Evolutionary conservation across 2,888 invertebrate species (phyloP).

Genomic region (Machimus atricapillus): DNA sequence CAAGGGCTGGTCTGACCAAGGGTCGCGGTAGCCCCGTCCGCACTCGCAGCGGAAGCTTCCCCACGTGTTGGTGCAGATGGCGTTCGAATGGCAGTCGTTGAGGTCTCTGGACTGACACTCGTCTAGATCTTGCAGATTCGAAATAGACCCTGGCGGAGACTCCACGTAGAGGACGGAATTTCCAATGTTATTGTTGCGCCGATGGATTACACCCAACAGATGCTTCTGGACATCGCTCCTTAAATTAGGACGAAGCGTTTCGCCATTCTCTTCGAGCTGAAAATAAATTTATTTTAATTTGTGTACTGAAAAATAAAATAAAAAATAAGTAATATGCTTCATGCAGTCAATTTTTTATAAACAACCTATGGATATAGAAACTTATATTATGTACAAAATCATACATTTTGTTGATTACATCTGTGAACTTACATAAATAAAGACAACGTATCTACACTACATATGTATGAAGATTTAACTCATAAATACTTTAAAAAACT

Average conservation of each 20-base stretch:
- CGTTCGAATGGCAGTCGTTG: slow-evolving; percentile 84
- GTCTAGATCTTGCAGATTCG: slow-evolving; percentile 80
- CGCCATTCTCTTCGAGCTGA: slow-evolving; percentile 76
- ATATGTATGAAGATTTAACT: too few species aligned
- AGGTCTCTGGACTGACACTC: slow-evolving; percentile 83
- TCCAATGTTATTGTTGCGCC: slow-evolving; percentile 87
- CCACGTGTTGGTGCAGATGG: slow-evolving; percentile 81
- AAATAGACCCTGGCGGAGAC: slow-evolving; percentile 79
- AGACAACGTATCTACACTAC: too few species aligned
- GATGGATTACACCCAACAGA: slow-evolving; percentile 80
- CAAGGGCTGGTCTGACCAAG: slow-evolving; percentile 71
- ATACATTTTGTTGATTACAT: too few species aligned
- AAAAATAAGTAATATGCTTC: background rate
- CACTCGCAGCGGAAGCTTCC: slow-evolving; percentile 78
- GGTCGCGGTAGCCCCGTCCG: slow-evolving; percentile 77
- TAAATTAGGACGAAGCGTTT: slow-evolving; percentile 73
- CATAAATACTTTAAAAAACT: too few species aligned
- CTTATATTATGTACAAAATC: too few species aligned
- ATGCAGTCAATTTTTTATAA: background rate
- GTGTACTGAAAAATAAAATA: background rate
- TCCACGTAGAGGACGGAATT: slow-evolving; percentile 86
- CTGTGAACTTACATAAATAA: too few species aligned
- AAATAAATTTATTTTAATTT: background rate
- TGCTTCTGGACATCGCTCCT: slow-evolving; percentile 83
- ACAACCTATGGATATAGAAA: background rate